Evolutionary conservation across 2,888 invertebrate species (phyloP).

Genomic region (Sphaerophoria rueppellii): DNA sequence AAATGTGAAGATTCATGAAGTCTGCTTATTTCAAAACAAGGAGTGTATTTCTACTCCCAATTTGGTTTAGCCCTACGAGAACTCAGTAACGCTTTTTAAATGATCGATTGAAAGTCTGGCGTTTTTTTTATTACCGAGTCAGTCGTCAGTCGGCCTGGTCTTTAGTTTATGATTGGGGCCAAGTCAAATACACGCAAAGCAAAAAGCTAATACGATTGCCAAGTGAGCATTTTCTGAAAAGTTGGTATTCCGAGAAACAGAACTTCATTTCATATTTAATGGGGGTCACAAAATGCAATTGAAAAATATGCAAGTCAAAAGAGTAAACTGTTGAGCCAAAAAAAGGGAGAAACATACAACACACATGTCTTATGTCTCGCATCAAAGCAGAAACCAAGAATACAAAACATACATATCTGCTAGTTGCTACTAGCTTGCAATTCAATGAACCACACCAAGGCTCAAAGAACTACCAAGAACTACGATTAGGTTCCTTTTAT

Average conservation of each 20-base stretch:
- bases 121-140: not conserved
- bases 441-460: slow-evolving; percentile 68
- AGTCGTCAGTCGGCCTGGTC: not conserved
- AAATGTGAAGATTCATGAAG: too few species aligned
- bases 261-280: slow-evolving; percentile 19
- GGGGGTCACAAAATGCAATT: slow-evolving; percentile 23
- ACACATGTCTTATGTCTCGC: slow-evolving; percentile 47
- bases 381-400: slow-evolving; percentile 26
- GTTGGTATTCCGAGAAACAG: slow-evolving; percentile 38
- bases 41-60: too few species aligned
- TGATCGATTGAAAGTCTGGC: slow-evolving; percentile 2
- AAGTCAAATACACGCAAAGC: not conserved
- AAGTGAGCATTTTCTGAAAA: not conserved
- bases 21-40: too few species aligned
- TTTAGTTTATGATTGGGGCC: slow-evolving; percentile 3
- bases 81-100: not conserved
- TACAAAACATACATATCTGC: not conserved
- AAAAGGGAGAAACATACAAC: too few species aligned
- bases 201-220: slow-evolving; percentile 5
- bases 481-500: slow-evolving; percentile 5
- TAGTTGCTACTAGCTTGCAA: slow-evolving; percentile 36
- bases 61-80: too few species aligned
- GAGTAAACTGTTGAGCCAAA: slow-evolving; percentile 70
- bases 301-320: slow-evolving; percentile 16
- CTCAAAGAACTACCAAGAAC: slow-evolving; percentile 19